Conservation (phyloP, 1,140 invertebrate genomes). For the Cherax destructor region DNA sequence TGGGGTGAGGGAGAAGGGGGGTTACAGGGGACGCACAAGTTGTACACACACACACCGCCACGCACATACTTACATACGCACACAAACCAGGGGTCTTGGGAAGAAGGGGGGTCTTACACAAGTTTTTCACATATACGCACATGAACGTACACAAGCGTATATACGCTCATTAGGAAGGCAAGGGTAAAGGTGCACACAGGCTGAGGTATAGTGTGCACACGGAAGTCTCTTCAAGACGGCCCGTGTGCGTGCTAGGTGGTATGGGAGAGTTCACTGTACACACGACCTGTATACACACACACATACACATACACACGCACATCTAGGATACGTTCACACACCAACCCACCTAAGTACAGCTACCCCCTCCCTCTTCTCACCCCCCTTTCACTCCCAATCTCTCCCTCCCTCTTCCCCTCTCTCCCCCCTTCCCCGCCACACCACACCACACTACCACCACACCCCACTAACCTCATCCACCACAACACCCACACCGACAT, state of each 20-base stretch:
- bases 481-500: not conserved
- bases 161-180: conserved; percentile 21
- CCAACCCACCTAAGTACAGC: not conserved
- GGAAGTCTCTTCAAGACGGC: not conserved
- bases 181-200: conserved; percentile 1
- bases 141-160: conserved; percentile 39
- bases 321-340: conserved; percentile 53
- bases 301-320: conserved; percentile 41
- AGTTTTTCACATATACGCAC: conserved; percentile 55
- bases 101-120: not conserved
- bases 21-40: conserved; percentile 49
- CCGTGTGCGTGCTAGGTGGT: conserved; percentile 12
- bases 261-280: conserved; percentile 24
- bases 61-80: conserved; percentile 26
- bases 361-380: not conserved
- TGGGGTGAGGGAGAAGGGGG: not conserved
- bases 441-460: not conserved
- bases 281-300: not conserved
- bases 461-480: not conserved
- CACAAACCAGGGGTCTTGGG: not conserved
- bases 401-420: not conserved
- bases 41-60: conserved; percentile 57
- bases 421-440: not conserved
- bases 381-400: not conserved
- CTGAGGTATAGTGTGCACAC: not conserved